These are phyloP conservation scores for Thecophora atra DNA, from an alignment of 2,888 invertebrate species.

Conservation along the genomic window DNA sequence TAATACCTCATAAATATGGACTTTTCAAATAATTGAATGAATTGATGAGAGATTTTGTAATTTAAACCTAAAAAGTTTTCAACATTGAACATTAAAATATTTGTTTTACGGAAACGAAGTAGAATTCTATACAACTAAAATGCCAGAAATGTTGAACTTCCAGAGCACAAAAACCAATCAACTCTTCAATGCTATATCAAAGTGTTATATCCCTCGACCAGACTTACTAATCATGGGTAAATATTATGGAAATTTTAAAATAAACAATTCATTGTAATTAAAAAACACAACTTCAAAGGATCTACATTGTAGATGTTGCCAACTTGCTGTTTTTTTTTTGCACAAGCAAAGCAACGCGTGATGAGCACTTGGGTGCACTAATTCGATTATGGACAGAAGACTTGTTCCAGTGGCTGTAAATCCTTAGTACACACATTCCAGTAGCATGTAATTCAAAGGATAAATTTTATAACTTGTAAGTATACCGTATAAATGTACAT, in stretches of 20 bases:
- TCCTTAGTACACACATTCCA: constrained; percentile 67
- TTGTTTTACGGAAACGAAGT: constrained; percentile 71
- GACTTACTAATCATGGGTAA: constrained; percentile 69
- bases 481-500: no score
- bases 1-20: no score
- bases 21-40: no score
- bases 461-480: constrained; percentile 71
- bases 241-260: constrained; percentile 1
- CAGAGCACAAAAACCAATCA: constrained; percentile 67
- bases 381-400: constrained; percentile 72
- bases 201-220: constrained; percentile 71
- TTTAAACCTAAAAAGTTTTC: neutral
- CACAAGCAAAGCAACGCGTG: constrained; percentile 72
- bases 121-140: constrained; percentile 76
- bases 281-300: constrained; percentile 68
- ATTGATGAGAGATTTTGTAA: no score
- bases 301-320: constrained; percentile 74
- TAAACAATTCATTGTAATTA: neutral
- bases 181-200: constrained; percentile 70
- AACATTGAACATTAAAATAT: neutral
- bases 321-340: constrained; percentile 76
- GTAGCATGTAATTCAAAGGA: constrained; percentile 65
- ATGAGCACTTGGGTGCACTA: constrained; percentile 69
- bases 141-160: constrained; percentile 73
- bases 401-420: constrained; percentile 69